These are phyloP conservation scores for Eucriotettix oculatus DNA, from an alignment of 2,888 invertebrate species.

Conservation along the genomic window DNA sequence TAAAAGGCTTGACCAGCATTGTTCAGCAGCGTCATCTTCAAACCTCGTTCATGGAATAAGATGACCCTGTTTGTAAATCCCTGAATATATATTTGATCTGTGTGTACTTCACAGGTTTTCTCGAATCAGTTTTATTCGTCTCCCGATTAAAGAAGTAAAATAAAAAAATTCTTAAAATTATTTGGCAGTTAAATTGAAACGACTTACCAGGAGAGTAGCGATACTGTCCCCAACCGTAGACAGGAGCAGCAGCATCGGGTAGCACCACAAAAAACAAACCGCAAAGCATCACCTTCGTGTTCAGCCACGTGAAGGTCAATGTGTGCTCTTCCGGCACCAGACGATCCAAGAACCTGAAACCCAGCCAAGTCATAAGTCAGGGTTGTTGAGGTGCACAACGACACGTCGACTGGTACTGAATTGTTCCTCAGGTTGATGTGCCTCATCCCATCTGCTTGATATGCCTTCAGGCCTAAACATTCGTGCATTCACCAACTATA, in stretches of 20 bases:
- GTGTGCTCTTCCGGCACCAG: constrained; percentile 1
- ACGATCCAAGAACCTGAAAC: not conserved
- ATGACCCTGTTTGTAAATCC: no score
- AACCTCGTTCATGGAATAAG: no score
- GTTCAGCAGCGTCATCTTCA: no score
- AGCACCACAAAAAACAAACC: not conserved
- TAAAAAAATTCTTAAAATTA: not conserved
- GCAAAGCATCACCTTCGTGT: not conserved
- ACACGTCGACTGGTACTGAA: no score
- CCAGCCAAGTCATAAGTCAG: not conserved
- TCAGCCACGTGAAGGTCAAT: constrained; percentile 2
- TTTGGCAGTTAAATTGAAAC: not conserved
- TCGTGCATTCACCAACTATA: no score
- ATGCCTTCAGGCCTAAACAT: no score
- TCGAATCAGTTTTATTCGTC: no score
- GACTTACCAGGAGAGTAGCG: not conserved
- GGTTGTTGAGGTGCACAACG: not conserved
- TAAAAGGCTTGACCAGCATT: no score
- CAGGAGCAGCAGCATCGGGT: constrained; percentile 1
- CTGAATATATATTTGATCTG: no score
- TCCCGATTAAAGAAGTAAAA: not conserved
- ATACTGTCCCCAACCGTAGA: constrained; percentile 1
- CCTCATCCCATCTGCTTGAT: no score
- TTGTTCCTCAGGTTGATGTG: no score
- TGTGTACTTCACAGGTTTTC: no score